These are phyloP conservation scores for Labeo calbasu DNA, from an alignment of 2,797 vertebrate species.

Conservation along the genomic window DNA sequence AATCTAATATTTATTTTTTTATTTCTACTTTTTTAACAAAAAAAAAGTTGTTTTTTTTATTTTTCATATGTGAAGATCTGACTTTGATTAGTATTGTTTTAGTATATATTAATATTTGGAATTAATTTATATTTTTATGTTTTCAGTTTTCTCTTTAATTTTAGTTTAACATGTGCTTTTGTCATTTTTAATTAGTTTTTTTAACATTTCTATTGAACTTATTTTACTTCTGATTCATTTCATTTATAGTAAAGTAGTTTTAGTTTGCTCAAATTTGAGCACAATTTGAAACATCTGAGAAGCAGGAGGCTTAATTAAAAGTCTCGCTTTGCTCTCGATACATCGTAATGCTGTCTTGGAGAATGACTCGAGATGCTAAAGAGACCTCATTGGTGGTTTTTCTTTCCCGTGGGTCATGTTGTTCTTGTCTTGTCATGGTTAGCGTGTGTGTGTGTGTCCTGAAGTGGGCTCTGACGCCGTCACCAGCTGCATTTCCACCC, in stretches of 20 bases:
- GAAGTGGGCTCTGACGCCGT: constrained; percentile 36
- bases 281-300: not conserved
- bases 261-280: not conserved
- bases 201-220: not conserved
- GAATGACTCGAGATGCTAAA: constrained; percentile 1
- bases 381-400: not conserved
- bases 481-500: constrained; percentile 38
- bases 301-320: not conserved
- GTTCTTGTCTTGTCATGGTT: constrained; percentile 23
- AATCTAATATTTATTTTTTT: not conserved
- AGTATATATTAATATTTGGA: too few species aligned
- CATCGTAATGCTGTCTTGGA: not conserved
- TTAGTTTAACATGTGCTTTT: too few species aligned
- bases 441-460: not conserved
- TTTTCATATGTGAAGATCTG: too few species aligned
- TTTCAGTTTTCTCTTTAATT: too few species aligned
- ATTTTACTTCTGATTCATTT: not conserved
- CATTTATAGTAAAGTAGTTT: not conserved
- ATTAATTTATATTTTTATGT: too few species aligned
- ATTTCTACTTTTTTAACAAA: not conserved
- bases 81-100: too few species aligned
- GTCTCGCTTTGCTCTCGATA: not conserved
- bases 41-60: too few species aligned
- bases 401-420: constrained; percentile 6
- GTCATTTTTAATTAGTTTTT: not conserved